phyloP scores from a whole-genome alignment of 2,888 invertebrate genomes.

The Hipparchia semele region DNA sequence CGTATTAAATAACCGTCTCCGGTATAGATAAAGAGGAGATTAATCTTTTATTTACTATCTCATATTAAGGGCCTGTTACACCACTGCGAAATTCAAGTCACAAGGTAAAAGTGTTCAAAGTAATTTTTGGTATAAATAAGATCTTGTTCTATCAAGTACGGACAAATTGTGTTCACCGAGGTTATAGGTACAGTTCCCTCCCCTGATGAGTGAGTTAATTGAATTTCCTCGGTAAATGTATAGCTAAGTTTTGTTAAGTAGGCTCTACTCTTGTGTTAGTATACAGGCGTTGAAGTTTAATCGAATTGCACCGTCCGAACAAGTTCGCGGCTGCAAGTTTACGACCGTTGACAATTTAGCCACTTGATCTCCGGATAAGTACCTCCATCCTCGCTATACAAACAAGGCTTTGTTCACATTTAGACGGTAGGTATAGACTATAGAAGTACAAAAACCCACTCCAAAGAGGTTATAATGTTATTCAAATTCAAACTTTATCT shows the following conservation, averaged over 20 bases:
- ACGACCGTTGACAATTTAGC: conserved; percentile 76
- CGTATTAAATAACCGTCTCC: conserved; percentile 17
- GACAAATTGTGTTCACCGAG: conserved; percentile 22
- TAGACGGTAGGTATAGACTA: not conserved
- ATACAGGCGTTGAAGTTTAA: conserved; percentile 73
- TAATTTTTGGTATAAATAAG: not conserved
- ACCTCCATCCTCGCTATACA: conserved; percentile 8
- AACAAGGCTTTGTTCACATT: not conserved
- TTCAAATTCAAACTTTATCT: too few relatives aligned
- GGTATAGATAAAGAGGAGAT: not conserved
- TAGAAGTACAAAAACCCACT: not conserved
- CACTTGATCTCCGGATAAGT: conserved; percentile 53
- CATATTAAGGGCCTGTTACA: too few relatives aligned
- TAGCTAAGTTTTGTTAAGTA: conserved; percentile 68
- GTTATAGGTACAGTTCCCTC: conserved; percentile 38
- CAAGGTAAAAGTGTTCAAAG: not conserved
- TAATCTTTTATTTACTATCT: too few relatives aligned
- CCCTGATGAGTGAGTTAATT: conserved; percentile 71
- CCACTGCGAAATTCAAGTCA: not conserved
- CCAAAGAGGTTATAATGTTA: not conserved
- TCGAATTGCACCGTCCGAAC: conserved; percentile 76
- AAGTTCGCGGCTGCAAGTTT: conserved; percentile 63
- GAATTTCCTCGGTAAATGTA: conserved; percentile 72
- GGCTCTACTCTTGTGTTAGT: conserved; percentile 65
- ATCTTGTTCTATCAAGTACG: not conserved